These are phyloP conservation scores for Bombus difficillimus DNA, from an alignment of 1,140 invertebrate species.

Conservation along the genomic window DNA sequence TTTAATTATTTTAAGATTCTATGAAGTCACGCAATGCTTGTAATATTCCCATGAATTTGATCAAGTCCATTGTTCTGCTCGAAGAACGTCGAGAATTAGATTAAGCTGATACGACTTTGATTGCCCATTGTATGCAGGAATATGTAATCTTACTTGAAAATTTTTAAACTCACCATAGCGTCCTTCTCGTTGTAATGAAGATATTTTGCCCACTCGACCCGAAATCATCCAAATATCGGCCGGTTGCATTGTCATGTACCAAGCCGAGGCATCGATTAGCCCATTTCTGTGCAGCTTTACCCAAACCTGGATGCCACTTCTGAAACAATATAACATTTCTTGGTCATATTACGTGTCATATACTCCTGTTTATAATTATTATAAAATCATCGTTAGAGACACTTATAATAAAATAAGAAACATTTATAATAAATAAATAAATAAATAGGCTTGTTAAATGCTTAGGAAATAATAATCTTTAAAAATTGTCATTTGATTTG, in stretches of 20 bases:
- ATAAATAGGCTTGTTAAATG: too few species aligned
- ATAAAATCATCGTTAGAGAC: too few species aligned
- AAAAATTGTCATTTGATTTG: too few species aligned
- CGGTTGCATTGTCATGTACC: conserved; percentile 87
- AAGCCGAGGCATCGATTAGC: conserved; percentile 88
- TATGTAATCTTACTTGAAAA: background rate
- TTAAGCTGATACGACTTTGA: background rate
- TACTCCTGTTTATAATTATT: too few species aligned
- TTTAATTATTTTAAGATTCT: background rate
- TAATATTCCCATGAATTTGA: background rate
- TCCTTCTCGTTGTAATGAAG: conserved; percentile 90
- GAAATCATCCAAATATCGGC: conserved; percentile 86
- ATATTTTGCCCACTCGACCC: conserved; percentile 93
- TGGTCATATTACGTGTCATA: background rate
- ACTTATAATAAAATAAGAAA: too few species aligned
- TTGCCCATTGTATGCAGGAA: too few species aligned
- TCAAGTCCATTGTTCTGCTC: background rate
- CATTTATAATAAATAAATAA: too few species aligned
- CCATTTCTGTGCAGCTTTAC: conserved; percentile 89
- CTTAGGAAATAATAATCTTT: too few species aligned
- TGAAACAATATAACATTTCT: conserved; percentile 73
- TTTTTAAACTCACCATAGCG: conserved; percentile 87
- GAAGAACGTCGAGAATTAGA: background rate
- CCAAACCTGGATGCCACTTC: conserved; percentile 89
- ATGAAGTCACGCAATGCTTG: background rate